Evolutionary conservation across 1,140 invertebrate genomes (phyloP).

Genomic region (Potamilus streckersoni): DNA sequence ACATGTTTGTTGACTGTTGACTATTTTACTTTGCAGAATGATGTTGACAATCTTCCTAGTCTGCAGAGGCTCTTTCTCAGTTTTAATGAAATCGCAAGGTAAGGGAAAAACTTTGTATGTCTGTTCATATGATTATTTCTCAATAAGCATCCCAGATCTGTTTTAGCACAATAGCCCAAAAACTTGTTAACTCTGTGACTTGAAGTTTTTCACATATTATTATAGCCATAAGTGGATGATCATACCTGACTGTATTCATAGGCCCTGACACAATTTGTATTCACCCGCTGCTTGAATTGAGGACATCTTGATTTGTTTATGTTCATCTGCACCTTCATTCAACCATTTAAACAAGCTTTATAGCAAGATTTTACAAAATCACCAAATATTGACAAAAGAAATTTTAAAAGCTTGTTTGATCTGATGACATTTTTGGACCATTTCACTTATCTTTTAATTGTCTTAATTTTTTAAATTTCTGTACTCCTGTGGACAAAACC

Average conservation of each 20-base stretch:
- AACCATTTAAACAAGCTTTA: no score
- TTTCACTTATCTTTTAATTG: no score
- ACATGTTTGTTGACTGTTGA: no score
- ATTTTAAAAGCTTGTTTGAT: no score
- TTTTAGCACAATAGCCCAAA: neutral
- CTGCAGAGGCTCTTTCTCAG: slow-evolving; percentile 85
- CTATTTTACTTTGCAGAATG: slow-evolving; percentile 66
- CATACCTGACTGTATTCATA: neutral
- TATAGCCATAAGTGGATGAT: neutral
- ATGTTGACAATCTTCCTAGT: slow-evolving; percentile 83
- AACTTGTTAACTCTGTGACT: neutral
- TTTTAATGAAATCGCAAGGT: slow-evolving; percentile 82
- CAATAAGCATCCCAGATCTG: neutral
- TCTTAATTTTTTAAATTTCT: no score
- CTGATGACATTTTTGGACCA: no score
- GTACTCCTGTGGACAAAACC: no score
- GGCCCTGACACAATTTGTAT: neutral
- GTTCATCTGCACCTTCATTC: no score
- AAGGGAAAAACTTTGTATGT: slow-evolving; percentile 15
- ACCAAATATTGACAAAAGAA: no score
- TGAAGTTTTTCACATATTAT: neutral
- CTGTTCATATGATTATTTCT: neutral
- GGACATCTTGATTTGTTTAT: no score
- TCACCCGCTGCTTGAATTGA: neutral
- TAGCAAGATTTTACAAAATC: no score